These are phyloP conservation scores for Drosophila mercatorum DNA, from an alignment of 2,888 invertebrate genomes.

Conservation along the genomic window DNA sequence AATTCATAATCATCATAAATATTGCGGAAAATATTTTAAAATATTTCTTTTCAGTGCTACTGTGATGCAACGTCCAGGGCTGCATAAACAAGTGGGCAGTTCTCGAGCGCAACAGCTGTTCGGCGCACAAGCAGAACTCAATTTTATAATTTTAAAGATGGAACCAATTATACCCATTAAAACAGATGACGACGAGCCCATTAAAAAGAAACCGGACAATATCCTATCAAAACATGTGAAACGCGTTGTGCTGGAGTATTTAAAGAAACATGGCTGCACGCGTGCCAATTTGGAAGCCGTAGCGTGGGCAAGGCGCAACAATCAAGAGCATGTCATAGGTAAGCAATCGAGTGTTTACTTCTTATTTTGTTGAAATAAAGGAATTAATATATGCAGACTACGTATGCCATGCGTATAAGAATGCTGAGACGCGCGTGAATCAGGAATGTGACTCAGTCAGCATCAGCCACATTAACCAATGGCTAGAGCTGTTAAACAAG, in stretches of 20 bases:
- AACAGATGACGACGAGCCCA: neutral
- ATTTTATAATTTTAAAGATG: constrained; percentile 16
- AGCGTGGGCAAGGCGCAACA: constrained; percentile 2
- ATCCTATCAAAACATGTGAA: neutral
- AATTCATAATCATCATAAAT: neutral
- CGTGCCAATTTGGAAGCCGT: constrained; percentile 25
- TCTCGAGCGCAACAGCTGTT: constrained; percentile 48
- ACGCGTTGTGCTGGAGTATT: constrained; percentile 20
- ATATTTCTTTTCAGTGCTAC: neutral
- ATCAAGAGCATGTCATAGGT: constrained; percentile 42
- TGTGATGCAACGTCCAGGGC: constrained; percentile 35
- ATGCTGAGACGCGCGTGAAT: constrained; percentile 64
- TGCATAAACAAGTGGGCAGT: constrained; percentile 26
- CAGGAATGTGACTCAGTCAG: constrained; percentile 74
- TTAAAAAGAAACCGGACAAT: neutral
- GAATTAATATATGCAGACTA: constrained; percentile 56
- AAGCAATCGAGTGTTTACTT: neutral
- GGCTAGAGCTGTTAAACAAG: constrained; percentile 72
- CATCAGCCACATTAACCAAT: constrained; percentile 73
- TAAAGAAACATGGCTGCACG: constrained; percentile 48
- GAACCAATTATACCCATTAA: constrained; percentile 8
- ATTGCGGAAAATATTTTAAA: neutral
- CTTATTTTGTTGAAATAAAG: neutral
- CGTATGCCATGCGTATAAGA: constrained; percentile 51
- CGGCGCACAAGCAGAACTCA: constrained; percentile 7